Percentiles rank a stretch among this genome's conserved stretches.
Conservation (phyloP, 1,140 invertebrate genomes). For the Drosophila sucinea region DNA sequence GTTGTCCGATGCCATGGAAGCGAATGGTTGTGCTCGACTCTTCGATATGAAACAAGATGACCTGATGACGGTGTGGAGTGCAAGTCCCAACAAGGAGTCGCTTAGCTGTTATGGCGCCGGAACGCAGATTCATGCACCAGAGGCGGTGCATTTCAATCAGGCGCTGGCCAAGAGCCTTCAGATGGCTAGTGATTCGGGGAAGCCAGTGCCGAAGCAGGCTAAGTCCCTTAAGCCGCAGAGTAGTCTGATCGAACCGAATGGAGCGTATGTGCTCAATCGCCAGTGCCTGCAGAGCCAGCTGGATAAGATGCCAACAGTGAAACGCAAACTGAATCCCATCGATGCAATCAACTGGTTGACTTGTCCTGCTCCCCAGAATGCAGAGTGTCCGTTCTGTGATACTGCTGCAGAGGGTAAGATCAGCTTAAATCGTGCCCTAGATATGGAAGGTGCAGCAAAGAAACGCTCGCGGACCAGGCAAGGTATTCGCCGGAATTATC, state of each 20-base stretch:
- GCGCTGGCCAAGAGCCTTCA: slow-evolving; percentile 33
- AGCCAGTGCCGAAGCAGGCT: neutral
- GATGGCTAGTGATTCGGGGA: slow-evolving; percentile 1
- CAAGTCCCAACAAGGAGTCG: slow-evolving; percentile 36
- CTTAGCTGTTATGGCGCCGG: slow-evolving; percentile 49
- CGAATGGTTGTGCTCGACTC: slow-evolving; percentile 17
- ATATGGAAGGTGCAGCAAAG: slow-evolving; percentile 19
- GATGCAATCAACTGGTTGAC: slow-evolving; percentile 13
- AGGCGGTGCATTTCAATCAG: slow-evolving; percentile 22
- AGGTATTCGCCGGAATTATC: slow-evolving; percentile 6
- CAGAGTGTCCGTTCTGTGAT: slow-evolving; percentile 27
- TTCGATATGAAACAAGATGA: slow-evolving; percentile 35
- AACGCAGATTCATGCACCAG: neutral
- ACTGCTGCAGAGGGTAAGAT: neutral
- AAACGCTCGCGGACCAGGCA: slow-evolving; percentile 6
- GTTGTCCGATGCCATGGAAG: slow-evolving; percentile 28
- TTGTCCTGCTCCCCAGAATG: slow-evolving; percentile 19
- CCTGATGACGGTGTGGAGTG: slow-evolving; percentile 43
- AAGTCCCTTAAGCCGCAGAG: neutral
- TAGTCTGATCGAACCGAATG: neutral
- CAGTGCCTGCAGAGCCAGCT: slow-evolving; percentile 29
- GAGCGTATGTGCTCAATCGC: slow-evolving; percentile 37
- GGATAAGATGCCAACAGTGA: slow-evolving; percentile 47
- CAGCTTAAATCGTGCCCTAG: neutral
- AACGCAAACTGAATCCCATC: slow-evolving; percentile 17